Conservation (phyloP, 2,797 vertebrate genomes). For the Trichosurus vulpecula region DNA sequence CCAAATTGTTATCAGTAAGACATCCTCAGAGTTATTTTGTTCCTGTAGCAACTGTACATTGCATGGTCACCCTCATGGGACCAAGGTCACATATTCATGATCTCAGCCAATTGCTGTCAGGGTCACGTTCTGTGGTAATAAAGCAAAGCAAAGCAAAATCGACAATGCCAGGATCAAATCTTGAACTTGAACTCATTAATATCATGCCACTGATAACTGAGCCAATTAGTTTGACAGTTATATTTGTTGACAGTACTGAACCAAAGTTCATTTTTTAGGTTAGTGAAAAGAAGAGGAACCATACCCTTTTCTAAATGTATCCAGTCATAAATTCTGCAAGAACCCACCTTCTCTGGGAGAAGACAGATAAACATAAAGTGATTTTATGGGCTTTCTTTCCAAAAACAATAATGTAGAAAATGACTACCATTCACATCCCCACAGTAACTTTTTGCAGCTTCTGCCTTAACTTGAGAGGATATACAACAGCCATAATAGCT, state of each 20-base stretch:
- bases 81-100: not conserved
- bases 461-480: constrained; percentile 7
- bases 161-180: not conserved
- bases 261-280: not conserved
- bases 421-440: not conserved
- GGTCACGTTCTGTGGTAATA: not conserved
- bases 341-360: not conserved
- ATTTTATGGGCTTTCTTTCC: not conserved
- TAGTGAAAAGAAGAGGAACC: not conserved
- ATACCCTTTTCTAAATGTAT: not conserved
- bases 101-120: not conserved
- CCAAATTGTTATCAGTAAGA: not conserved
- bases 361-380: not conserved
- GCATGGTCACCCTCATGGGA: not conserved
- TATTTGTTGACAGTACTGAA: not conserved
- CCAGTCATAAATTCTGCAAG: not conserved
- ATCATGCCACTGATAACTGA: not conserved
- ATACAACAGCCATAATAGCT: constrained; percentile 5
- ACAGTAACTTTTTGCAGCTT: not conserved
- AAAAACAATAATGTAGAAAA: constrained; percentile 27
- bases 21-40: not conserved
- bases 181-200: not conserved
- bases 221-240: not conserved
- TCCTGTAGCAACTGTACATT: not conserved
- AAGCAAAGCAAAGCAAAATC: not conserved